A percentile compares a stretch with the other conserved stretches of the same genome.
phyloP scores from a whole-genome alignment of 2,113 vertebrate genomes.

The Anhinga rufa region DNA sequence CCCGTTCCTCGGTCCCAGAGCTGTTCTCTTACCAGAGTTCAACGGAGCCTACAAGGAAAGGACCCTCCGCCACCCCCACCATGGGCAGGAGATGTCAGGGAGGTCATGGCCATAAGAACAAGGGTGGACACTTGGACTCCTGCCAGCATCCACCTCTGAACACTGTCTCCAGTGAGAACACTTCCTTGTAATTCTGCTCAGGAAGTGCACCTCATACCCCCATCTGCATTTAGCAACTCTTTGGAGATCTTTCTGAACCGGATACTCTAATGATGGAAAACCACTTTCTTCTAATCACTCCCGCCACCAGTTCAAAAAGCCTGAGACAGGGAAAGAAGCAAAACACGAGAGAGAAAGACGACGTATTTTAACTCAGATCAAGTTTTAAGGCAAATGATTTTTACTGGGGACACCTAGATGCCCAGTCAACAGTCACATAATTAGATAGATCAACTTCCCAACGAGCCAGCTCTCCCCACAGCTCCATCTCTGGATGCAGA shows the following conservation, averaged over 20 bases:
- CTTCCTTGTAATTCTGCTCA: conserved; percentile 41
- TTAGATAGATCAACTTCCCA: background rate
- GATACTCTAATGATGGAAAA: background rate
- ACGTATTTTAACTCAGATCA: background rate
- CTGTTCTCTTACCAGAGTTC: conserved; percentile 51
- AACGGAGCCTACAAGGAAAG: background rate
- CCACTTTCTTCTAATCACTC: background rate
- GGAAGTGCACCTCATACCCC: background rate
- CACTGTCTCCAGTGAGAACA: conserved; percentile 44
- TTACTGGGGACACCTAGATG: background rate
- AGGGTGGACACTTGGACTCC: conserved; percentile 49
- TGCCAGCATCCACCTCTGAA: conserved; percentile 45
- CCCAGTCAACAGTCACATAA: background rate
- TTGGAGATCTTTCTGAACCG: background rate
- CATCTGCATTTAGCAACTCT: background rate
- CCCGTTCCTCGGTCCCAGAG: conserved; percentile 34
- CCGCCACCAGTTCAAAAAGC: background rate
- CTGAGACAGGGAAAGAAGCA: background rate
- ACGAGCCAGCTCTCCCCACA: background rate
- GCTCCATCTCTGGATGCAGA: background rate
- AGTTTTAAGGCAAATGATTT: background rate
- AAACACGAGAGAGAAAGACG: background rate
- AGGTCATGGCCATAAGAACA: conserved; percentile 54
- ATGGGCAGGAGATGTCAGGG: conserved; percentile 39
- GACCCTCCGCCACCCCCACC: background rate